Evolutionary conservation across 92 coral and sea anemone genomes (phyloP).

Genomic region (Meandrina meandrites): DNA sequence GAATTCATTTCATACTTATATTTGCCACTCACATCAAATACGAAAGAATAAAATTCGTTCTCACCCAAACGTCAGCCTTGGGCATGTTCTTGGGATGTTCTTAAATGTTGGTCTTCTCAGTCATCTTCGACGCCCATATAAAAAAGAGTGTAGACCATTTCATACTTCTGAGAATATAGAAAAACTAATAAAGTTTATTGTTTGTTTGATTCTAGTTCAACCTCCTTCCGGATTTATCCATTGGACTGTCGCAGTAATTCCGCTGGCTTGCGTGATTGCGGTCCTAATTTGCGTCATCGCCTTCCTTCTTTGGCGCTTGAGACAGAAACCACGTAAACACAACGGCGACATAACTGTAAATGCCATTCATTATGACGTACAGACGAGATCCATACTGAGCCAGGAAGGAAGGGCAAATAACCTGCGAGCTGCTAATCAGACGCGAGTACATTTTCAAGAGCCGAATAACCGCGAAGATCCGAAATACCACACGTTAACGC

Average conservation of each 20-base stretch:
- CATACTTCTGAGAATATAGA: background rate
- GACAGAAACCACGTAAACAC: constrained; percentile 7
- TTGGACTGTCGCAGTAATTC: constrained; percentile 40
- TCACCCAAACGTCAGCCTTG: too few relatives aligned
- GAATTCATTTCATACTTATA: too few relatives aligned
- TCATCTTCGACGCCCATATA: too few relatives aligned
- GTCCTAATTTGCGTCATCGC: constrained; percentile 22
- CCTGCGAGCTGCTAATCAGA: background rate
- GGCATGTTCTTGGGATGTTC: too few relatives aligned
- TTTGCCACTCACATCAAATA: too few relatives aligned
- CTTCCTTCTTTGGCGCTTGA: constrained; percentile 48
- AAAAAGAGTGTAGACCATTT: too few relatives aligned
- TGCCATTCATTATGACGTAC: constrained; percentile 8
- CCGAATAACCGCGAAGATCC: background rate
- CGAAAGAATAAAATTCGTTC: too few relatives aligned
- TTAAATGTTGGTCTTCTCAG: too few relatives aligned
- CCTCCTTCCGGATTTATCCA: constrained; percentile 35
- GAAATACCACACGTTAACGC: background rate
- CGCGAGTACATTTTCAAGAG: constrained; percentile 19
- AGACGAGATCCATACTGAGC: constrained; percentile 23
- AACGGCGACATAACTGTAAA: constrained; percentile 1
- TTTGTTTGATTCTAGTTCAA: constrained; percentile 12
- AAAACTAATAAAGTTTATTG: background rate
- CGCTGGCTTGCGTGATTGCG: constrained; percentile 24
- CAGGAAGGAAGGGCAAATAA: background rate